These are phyloP conservation scores for Pristis pectinata DNA, from an alignment of 2,797 vertebrate species.

Conservation along the genomic window DNA sequence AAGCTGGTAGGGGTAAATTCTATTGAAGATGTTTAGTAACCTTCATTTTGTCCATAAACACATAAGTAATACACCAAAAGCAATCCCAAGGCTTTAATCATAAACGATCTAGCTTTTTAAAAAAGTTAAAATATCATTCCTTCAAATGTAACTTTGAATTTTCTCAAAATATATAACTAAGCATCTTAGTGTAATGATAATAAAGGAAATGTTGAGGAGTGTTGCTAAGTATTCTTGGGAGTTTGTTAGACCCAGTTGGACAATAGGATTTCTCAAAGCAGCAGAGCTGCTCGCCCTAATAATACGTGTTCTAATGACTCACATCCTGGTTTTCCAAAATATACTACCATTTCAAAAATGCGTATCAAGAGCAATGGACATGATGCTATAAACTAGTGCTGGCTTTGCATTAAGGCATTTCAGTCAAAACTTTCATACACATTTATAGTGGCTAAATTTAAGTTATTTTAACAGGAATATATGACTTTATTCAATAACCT, in stretches of 20 bases:
- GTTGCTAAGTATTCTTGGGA: no score
- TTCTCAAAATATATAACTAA: no score
- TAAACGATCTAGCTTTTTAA: background rate
- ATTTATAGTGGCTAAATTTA: background rate
- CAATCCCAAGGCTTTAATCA: background rate
- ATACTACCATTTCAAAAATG: background rate
- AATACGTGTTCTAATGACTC: background rate
- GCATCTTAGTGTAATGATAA: no score
- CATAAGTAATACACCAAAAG: no score
- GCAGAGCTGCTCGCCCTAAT: background rate
- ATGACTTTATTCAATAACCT: background rate
- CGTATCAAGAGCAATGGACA: background rate
- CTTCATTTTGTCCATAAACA: no score
- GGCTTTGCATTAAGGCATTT: background rate
- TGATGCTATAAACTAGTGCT: background rate
- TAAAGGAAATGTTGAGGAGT: no score
- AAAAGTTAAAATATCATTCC: no score
- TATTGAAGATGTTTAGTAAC: no score
- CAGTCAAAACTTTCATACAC: background rate
- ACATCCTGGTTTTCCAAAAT: background rate
- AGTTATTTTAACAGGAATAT: background rate
- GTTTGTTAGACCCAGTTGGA: no score
- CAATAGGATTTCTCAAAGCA: background rate
- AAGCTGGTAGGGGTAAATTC: no score
- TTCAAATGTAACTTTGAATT: no score